Conservation (phyloP, 1,140 invertebrate genomes). For the Hyposmocoma kahamanoa region DNA sequence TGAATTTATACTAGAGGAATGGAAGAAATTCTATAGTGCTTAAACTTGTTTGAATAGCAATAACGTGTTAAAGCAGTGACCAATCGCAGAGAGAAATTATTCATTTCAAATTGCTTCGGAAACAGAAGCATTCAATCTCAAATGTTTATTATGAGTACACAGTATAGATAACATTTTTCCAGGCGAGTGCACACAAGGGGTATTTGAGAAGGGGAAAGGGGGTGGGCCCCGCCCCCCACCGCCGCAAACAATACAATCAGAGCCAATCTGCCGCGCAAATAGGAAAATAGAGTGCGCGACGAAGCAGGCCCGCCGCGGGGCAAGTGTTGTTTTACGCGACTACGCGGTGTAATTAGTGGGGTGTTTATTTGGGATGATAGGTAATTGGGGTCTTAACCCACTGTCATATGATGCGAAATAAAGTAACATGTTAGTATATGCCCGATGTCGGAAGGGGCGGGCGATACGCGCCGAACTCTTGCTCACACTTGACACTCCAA, state of each 20-base stretch:
- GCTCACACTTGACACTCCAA: too few species aligned
- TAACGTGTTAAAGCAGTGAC: neutral
- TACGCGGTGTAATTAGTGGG: too few species aligned
- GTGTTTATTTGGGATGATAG: too few species aligned
- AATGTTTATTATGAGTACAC: constrained; percentile 48
- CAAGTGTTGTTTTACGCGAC: too few species aligned
- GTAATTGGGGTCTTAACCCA: too few species aligned
- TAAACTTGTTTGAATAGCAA: neutral
- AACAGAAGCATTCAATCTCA: constrained; percentile 29
- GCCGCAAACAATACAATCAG: constrained; percentile 68
- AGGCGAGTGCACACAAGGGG: constrained; percentile 31
- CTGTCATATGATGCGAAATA: too few species aligned
- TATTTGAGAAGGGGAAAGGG: constrained; percentile 9
- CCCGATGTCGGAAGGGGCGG: too few species aligned
- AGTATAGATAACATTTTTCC: constrained; percentile 53
- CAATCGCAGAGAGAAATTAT: neutral
- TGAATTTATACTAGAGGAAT: too few species aligned
- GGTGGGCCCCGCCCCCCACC: constrained; percentile 31
- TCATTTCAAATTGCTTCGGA: neutral
- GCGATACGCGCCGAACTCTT: too few species aligned
- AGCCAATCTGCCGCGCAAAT: constrained; percentile 70
- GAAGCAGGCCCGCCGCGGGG: constrained; percentile 50
- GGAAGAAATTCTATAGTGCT: too few species aligned
- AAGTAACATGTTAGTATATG: too few species aligned
- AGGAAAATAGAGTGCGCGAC: constrained; percentile 68